Base-by-base conservation (phyloP, 2,888 invertebrate species). In the Thera britannica region DNA sequence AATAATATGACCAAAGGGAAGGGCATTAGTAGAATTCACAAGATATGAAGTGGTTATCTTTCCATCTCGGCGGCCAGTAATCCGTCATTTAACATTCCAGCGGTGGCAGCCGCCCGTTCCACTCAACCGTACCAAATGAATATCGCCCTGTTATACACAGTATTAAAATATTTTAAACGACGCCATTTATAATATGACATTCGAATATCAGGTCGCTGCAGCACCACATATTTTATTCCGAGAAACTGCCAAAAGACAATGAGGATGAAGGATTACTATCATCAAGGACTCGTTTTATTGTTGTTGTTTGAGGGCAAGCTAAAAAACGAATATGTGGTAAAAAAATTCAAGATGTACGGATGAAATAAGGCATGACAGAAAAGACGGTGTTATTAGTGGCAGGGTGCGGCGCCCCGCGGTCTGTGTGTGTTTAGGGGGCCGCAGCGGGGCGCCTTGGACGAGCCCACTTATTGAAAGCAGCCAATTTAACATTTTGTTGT, bases 191-290 rank as follows among this genome's bases (percentile, higher is more conserved):
- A 92, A 92, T 87, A 88, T 90, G 91, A 92, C 90, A 90, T 89
- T 87, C 89, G 83, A 88, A 90, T 90, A 91, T 92, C 92, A 90
- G 88, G 90, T 90, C 89, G 89, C 90, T 82, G 86, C 88, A 87
- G 84, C 85, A 84, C 83, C 89, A 88, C 90, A 92, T 93, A 93
- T 92, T 90, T 92, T 92, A 92, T 92, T 92, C 90, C 87, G 83
- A 85, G 92, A 92, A 93, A 92, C 90, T 93, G 93, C 92, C 93
- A 93, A 93, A 92, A 93, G 92, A 93, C 93, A 93, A 93, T 93
- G 92, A 92, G 82, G 88, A 88, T 93, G 93, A 93, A 86, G 93
- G 90, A 93, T 93, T 91, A 91, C 90, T 89, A 92, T 93, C 93
- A 93, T 93, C 92, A 92, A 80, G 79, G 83, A 83, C 77, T 87